Conservation (phyloP, 2,888 invertebrate species). For the Archips crataeganus region DNA sequence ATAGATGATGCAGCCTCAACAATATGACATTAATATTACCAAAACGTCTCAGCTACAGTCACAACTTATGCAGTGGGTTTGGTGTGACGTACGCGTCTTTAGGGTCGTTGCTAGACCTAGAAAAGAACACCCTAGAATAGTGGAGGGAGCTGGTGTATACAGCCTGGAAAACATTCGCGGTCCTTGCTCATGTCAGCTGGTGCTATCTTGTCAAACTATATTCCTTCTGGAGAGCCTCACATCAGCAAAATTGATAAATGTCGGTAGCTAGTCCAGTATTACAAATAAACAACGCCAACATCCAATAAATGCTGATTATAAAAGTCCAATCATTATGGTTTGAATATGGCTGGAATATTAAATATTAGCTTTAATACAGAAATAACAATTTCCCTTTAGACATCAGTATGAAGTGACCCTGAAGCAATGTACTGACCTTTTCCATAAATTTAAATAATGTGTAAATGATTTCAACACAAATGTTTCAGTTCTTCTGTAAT, state of each 20-base stretch:
- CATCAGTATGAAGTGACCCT: conserved; percentile 76
- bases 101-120: conserved; percentile 78
- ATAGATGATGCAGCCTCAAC: conserved; percentile 79
- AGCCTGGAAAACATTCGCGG: conserved; percentile 53
- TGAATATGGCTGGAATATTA: conserved; percentile 85
- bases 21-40: conserved; percentile 83
- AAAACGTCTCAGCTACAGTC: conserved; percentile 76
- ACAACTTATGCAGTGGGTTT: conserved; percentile 66
- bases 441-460: conserved; percentile 62
- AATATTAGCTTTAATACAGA: conserved; percentile 84
- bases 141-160: conserved; percentile 63
- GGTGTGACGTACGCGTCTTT: conserved; percentile 71
- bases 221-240: conserved; percentile 65
- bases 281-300: conserved; percentile 80
- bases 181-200: conserved; percentile 58
- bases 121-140: conserved; percentile 85
- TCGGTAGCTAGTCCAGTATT: conserved; percentile 72
- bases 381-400: conserved; percentile 68
- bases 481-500: conserved; percentile 30
- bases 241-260: conserved; percentile 76
- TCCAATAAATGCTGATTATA: conserved; percentile 80
- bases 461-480: conserved; percentile 59
- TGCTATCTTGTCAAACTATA: conserved; percentile 63
- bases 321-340: conserved; percentile 81
- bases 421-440: conserved; percentile 80